Base-by-base conservation (phyloP, 2,888 invertebrate species). In the Platycheirus albimanus region DNA sequence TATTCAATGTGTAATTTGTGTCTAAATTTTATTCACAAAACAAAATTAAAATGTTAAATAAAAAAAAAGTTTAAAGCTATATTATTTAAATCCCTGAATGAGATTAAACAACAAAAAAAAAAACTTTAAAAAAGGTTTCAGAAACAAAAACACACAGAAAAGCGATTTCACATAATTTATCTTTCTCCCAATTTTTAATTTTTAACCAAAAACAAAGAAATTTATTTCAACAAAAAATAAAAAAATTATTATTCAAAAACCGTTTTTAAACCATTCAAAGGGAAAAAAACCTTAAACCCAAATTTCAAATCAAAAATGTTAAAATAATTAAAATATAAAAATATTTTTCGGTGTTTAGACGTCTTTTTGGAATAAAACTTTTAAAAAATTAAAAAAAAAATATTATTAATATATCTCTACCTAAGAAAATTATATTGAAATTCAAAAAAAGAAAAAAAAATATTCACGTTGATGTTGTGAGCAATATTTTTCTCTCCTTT, bases 311-410 rank as follows among this genome's bases (percentile, higher is more conserved):
- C 70, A 86, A 84, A 86, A 85, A 85, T 64, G 67, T 66, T 84
- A 69, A 85, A 69, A 83, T 51, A 86, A 85, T 72, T 79, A 61
- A 86, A 58, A 66, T 47, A 66, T 86, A 86, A 86, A 89, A 88
- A 89, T 90, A 90, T 90, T 89, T 90, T 90, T 90, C 89, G 90
- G 89, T 90, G 90, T 90, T 78, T 90, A 90, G 90, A 88, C 89
- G 90, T 90, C 89, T 90, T 90, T 90, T 90, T 89, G 88, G 88
- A 83, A 88, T 89, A 89, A 87, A 87, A 85, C 86, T 86, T 81
- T 83, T 75, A 71, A 74, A 85, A 66, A 56, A 83, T 70, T 66
- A 72, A 71, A 69, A 78, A 71, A 85, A 83, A 77, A 84, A 36
- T 64, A 33, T 72, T 58, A 41, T 70, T 84, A 61, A 71, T 49